phyloP scores from a whole-genome alignment of 2,113 vertebrate species.

The Haemorhous mexicanus region DNA sequence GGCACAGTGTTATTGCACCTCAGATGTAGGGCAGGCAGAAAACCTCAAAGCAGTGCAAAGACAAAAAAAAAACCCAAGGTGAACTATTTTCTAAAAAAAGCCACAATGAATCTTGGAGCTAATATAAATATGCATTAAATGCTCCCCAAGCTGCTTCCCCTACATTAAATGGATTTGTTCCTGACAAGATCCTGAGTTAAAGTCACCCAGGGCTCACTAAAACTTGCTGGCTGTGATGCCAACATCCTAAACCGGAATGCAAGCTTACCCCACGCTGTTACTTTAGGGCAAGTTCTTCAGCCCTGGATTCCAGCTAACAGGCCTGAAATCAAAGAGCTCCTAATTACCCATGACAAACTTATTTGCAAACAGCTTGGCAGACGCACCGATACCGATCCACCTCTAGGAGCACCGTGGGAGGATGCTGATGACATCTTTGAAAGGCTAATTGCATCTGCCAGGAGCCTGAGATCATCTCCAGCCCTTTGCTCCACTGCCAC shows the following conservation, averaged over 20 bases:
- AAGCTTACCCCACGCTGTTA: neutral
- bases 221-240: neutral
- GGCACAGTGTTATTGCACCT: neutral
- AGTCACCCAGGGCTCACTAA: neutral
- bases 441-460: neutral
- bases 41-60: neutral
- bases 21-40: neutral
- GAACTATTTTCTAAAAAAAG: neutral
- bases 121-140: neutral
- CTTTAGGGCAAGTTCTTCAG: constrained; percentile 19
- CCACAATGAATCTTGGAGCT: neutral
- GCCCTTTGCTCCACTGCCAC: neutral
- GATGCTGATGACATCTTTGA: neutral
- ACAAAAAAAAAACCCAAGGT: neutral
- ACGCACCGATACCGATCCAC: neutral
- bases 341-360: constrained; percentile 13
- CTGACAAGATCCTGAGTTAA: neutral
- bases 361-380: neutral
- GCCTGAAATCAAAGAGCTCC: neutral
- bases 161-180: neutral
- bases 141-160: neutral
- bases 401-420: neutral
- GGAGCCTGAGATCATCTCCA: constrained; percentile 5
- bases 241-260: neutral
- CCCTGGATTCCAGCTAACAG: neutral